A percentile compares a stretch with the other conserved stretches of the same genome.
phyloP scores from a whole-genome alignment of 2,797 vertebrate genomes.

The Ctenochaetus hawaiiensis region DNA sequence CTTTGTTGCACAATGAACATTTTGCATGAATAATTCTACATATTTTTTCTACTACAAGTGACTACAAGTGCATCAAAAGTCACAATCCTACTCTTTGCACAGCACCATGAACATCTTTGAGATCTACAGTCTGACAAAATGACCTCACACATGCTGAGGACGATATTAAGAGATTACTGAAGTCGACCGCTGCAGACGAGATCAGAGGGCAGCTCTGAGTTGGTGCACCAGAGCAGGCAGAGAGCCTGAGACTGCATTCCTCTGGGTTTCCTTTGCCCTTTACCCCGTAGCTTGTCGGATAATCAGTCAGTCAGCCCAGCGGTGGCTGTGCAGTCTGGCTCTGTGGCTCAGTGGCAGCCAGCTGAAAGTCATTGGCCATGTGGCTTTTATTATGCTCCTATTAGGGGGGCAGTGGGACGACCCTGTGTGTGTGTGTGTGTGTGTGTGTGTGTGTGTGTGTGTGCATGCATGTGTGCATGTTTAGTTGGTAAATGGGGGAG shows the following conservation, averaged over 20 bases:
- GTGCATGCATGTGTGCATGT: constrained; percentile 48
- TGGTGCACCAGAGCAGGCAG: constrained; percentile 31
- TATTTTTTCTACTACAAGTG: neutral
- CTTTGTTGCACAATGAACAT: neutral
- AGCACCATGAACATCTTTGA: neutral
- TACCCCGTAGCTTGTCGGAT: constrained; percentile 55
- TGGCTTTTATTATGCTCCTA: constrained; percentile 83
- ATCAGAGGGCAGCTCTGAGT: constrained; percentile 6
- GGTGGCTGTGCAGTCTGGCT: constrained; percentile 48
- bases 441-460: neutral
- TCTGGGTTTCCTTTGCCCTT: constrained; percentile 58
- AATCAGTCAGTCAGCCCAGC: constrained; percentile 57
- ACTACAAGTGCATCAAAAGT: neutral
- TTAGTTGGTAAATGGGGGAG: constrained; percentile 63
- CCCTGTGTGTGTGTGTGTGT: constrained; percentile 46
- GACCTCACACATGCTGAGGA: neutral
- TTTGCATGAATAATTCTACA: neutral
- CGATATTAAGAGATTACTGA: constrained; percentile 10
- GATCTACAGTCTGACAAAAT: neutral
- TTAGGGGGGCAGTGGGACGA: constrained; percentile 66
- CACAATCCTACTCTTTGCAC: neutral
- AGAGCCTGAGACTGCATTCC: constrained; percentile 52
- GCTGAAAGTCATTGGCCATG: constrained; percentile 84
- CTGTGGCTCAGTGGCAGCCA: constrained; percentile 57
- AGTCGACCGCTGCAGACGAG: neutral